Evolutionary conservation across 2,888 invertebrate species (phyloP).

Genomic region (Lissonota sp.): DNA sequence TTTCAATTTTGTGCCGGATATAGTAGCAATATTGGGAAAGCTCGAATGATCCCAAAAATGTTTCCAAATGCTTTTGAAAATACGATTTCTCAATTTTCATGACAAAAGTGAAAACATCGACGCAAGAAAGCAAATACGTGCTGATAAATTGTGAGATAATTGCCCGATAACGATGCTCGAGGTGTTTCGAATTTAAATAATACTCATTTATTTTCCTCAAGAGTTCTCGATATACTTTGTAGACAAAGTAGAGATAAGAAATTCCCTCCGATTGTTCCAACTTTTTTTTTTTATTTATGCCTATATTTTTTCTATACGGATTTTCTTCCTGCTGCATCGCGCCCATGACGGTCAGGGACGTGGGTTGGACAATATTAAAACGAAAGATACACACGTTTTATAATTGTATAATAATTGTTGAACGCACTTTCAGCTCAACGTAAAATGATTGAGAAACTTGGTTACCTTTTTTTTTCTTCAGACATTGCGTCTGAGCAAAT

Average conservation of each 20-base stretch:
- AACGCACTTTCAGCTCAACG: not conserved
- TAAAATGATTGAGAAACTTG: not conserved
- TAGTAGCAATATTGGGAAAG: too few species aligned
- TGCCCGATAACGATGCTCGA: constrained; percentile 32
- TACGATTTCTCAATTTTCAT: too few species aligned
- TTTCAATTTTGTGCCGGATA: too few species aligned
- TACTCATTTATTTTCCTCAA: not conserved
- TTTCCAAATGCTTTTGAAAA: too few species aligned
- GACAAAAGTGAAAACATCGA: too few species aligned
- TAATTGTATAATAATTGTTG: not conserved
- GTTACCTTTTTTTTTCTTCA: constrained; percentile 77
- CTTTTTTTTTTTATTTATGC: not conserved
- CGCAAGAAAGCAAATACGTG: too few species aligned
- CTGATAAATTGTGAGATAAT: constrained; percentile 21
- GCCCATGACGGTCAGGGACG: not conserved
- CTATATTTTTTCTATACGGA: not conserved
- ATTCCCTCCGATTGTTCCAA: not conserved
- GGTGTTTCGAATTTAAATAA: constrained; percentile 17
- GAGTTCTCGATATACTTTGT: not conserved
- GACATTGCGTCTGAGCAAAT: constrained; percentile 89
- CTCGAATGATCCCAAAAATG: too few species aligned
- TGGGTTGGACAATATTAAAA: constrained; percentile 1
- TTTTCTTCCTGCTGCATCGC: not conserved
- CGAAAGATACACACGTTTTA: not conserved
- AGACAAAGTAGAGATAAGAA: constrained; percentile 23